Evolutionary conservation across 1,140 invertebrate species (phyloP).

Genomic region (Nymphalis io): DNA sequence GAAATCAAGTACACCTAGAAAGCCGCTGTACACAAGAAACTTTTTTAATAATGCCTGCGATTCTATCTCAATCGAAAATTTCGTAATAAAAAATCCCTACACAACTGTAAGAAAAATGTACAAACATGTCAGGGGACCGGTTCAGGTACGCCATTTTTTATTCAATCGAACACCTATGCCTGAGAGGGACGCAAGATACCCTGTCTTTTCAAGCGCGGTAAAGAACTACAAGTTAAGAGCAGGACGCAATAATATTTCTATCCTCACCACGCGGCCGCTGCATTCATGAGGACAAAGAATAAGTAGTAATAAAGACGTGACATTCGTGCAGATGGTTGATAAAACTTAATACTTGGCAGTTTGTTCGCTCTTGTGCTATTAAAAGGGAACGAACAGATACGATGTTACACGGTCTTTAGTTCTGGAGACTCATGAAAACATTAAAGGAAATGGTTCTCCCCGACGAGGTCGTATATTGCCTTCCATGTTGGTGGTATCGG

Average conservation of each 20-base stretch:
- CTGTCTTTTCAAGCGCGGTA: slow-evolving; percentile 53
- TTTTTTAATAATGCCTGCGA: slow-evolving; percentile 77
- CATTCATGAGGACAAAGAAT: slow-evolving; percentile 76
- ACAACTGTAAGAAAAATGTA: slow-evolving; percentile 75
- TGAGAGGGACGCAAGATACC: slow-evolving; percentile 59
- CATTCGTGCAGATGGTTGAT: slow-evolving; percentile 77
- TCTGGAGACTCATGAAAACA: slow-evolving; percentile 73
- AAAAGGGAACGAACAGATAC: slow-evolving; percentile 74
- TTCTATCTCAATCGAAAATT: slow-evolving; percentile 75
- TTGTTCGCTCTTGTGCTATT: slow-evolving; percentile 72
- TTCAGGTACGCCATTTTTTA: slow-evolving; percentile 77
- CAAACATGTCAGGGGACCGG: slow-evolving; percentile 75
- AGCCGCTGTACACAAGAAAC: slow-evolving; percentile 64
- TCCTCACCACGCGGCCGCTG: slow-evolving; percentile 51
- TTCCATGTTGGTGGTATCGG: slow-evolving; percentile 67
- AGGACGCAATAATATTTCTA: slow-evolving; percentile 49
- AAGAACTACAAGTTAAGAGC: slow-evolving; percentile 50
- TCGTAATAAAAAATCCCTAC: slow-evolving; percentile 68
- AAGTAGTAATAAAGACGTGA: slow-evolving; percentile 79
- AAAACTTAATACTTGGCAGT: slow-evolving; percentile 76
- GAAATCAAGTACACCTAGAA: slow-evolving; percentile 43
- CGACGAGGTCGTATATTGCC: slow-evolving; percentile 63
- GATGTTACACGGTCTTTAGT: slow-evolving; percentile 75
- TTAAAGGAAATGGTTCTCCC: slow-evolving; percentile 70
- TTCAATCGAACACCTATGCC: slow-evolving; percentile 73